Base-by-base conservation (phyloP, 2,888 invertebrate genomes). In the Timema cristinae region DNA sequence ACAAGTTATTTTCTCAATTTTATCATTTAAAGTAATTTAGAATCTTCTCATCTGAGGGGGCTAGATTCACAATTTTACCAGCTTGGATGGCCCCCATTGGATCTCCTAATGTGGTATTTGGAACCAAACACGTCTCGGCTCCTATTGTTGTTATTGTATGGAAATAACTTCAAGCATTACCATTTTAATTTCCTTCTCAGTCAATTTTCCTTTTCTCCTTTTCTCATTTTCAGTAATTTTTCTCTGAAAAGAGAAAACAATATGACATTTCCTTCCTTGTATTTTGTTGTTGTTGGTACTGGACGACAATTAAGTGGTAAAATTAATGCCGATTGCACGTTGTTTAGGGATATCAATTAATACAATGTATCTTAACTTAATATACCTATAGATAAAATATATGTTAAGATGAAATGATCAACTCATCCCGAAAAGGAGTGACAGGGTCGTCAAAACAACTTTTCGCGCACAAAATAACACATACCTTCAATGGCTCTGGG, bases 201-300 rank as follows among this genome's bases (percentile, higher is more conserved):
- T 56, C 56, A 13, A 56, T 56, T 56, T 10, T 56, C 56, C 56
- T 56, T 56, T 56, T 56, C 16, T 56, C 56, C 56, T 56, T 56
- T 16, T 56, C 56, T 7, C 11, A 56, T 16, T 56, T 56, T 56
- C 6, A 56, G 6, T 16, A 13, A 56, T 52, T 56, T 56, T 56
- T 7, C 16, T 56, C 56, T 56, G 56, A 56, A 56, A 56, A 56
- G 56, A 10, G 56, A 56, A 56, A 56, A 56, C 6, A 56, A 56
- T 7, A 56, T 56, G 56, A 56, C n/a, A 56, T 16, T 56, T 56
- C 16, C 16, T 56, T 56, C 13, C 16, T 56, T 13, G 16, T 56
- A 56, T n/a, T n/a, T n/a, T n/a, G n/a, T n/a, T n/a, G n/a, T n/a
- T n/a, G n/a, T n/a, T n/a, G n/a, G n/a, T n/a, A n/a, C n/a, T n/a